Conservation (phyloP, 2,797 vertebrate genomes). For the Coendou prehensilis region DNA sequence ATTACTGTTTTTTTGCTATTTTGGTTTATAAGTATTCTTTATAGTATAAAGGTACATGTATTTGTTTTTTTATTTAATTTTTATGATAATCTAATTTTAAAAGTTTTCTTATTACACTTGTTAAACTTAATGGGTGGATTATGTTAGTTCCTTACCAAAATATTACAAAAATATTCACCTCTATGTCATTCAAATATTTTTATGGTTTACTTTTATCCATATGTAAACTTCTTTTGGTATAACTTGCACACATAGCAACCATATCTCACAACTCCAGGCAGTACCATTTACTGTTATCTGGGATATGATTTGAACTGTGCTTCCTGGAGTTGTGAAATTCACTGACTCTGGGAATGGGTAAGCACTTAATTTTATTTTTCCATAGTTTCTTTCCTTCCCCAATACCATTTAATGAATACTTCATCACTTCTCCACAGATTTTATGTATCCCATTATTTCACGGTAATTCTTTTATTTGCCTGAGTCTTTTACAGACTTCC, state of each 20-base stretch:
- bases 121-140: conserved; percentile 20
- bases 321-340: background rate
- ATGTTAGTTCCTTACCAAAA: conserved; percentile 9
- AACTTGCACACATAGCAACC: background rate
- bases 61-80: conserved; percentile 55
- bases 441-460: conserved; percentile 43
- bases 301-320: background rate
- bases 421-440: background rate
- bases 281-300: background rate
- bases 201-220: conserved; percentile 41
- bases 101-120: background rate
- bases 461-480: background rate
- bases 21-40: conserved; percentile 41
- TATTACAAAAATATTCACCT: conserved; percentile 32
- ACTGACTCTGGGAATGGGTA: background rate
- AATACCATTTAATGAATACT: background rate
- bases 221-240: conserved; percentile 40
- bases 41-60: background rate
- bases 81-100: conserved; percentile 5
- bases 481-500: conserved; percentile 3
- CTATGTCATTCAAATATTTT: background rate
- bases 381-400: background rate
- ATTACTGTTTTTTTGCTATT: background rate
- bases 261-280: background rate
- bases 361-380: conserved; percentile 32